Evolutionary conservation across 2,888 invertebrate genomes (phyloP).

Genomic region (Rapana venosa): DNA sequence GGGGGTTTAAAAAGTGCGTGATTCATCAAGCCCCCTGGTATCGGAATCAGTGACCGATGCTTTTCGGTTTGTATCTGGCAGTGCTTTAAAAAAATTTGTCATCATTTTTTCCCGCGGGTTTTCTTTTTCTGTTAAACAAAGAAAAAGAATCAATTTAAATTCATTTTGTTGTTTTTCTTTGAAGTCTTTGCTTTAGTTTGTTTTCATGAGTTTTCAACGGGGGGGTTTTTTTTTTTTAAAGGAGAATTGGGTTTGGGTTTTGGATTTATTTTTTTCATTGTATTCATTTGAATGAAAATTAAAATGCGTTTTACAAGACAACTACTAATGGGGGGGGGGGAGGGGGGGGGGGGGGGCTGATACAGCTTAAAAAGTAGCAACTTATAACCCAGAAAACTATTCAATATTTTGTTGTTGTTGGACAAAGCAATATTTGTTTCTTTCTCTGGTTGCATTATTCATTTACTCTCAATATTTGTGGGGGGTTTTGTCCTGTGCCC

Average conservation of each 20-base stretch:
- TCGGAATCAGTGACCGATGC: slow-evolving; percentile 83
- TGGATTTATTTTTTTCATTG: too few relatives aligned
- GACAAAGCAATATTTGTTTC: not conserved
- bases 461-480: not conserved
- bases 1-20: slow-evolving; percentile 89
- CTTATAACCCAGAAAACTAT: too few relatives aligned
- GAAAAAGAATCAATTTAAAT: too few relatives aligned
- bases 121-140: not conserved
- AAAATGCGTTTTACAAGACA: too few relatives aligned
- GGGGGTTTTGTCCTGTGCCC: not conserved
- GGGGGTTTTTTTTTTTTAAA: too few relatives aligned
- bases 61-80: slow-evolving; percentile 80
- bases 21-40: slow-evolving; percentile 88
- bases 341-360: too few relatives aligned
- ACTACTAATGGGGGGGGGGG: too few relatives aligned
- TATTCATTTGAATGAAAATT: too few relatives aligned
- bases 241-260: too few relatives aligned
- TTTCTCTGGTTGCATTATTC: not conserved
- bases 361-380: too few relatives aligned
- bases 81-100: slow-evolving; percentile 83
- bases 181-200: not conserved
- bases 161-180: not conserved
- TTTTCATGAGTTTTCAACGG: too few relatives aligned
- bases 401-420: too few relatives aligned
- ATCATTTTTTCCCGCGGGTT: slow-evolving; percentile 81